Base-by-base conservation (phyloP, 2,797 vertebrate species). In the Catostomus latipinnis region DNA sequence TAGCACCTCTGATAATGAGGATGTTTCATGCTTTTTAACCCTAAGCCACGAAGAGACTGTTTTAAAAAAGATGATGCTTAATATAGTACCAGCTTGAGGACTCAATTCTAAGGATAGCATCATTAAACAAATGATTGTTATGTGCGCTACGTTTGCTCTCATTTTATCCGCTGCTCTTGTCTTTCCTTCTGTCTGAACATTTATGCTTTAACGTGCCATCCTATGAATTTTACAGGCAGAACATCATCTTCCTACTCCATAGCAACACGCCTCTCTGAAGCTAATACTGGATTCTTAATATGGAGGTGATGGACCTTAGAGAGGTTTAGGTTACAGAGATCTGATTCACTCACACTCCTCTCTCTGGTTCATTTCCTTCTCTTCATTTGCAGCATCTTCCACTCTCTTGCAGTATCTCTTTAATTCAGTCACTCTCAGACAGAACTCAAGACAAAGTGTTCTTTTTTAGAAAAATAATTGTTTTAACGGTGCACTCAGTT, bases 221-320 rank as follows among this genome's bases (percentile, higher is more conserved):
- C 85, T 80, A 88, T 87, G 82, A 86, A 81, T 80, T 86, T 34
- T 34, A 34, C 34, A 34, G 34, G 34, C 34, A 34, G 65, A 90
- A 86, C 77, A 54, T 34, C 56, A 89, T 92, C 91, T 89, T 92
- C 91, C 91, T 88, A 90, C 92, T 91, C 92, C 92, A 90, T 93
- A 89, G 91, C 91, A 93, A 93, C 92, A 89, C 86, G 86, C 90
- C 89, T 93, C 89, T 86, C 85, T 86, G 76, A 86, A 83, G 52
- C 87, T 87, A 89, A 89, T 82, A 76, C 75, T 50, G 67, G 78
- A 70, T 82, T 16, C 12, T 74, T 68, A 78, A 71, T 50, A 66
- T 66, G 60, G 84, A 87, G 86, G 84, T 75, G 83, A 87, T 82
- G 43, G 86, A 79, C 77, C 86, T 89, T 87, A 85, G 86, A 89